These are phyloP conservation scores for Cheumatopsyche charites DNA, from an alignment of 1,140 invertebrate genomes.

Conservation along the genomic window DNA sequence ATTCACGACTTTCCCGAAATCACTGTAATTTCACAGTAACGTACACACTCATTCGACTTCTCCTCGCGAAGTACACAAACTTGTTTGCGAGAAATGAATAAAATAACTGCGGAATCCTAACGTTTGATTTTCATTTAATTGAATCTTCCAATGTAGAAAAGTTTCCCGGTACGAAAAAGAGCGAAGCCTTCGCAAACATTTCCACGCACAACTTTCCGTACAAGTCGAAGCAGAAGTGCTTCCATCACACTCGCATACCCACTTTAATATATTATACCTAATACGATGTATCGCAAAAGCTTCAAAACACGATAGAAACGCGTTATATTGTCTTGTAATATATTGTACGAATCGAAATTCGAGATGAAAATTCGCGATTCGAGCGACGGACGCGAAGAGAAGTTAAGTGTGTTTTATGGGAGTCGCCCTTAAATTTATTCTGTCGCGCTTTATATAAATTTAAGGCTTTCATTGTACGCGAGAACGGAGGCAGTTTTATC, in stretches of 20 bases:
- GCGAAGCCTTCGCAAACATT: background rate
- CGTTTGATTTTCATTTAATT: slow-evolving; percentile 19
- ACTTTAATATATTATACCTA: too few species aligned
- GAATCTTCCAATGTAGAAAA: background rate
- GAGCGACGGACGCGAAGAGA: background rate
- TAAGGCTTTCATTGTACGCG: background rate
- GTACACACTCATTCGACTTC: background rate
- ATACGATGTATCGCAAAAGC: too few species aligned
- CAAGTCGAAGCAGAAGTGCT: too few species aligned
- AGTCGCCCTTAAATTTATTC: background rate
- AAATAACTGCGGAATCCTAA: background rate
- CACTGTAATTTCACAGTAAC: too few species aligned
- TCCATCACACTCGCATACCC: too few species aligned
- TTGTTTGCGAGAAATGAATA: slow-evolving; percentile 3
- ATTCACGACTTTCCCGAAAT: too few species aligned
- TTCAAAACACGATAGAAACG: too few species aligned
- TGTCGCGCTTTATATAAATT: slow-evolving; percentile 20
- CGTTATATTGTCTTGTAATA: too few species aligned
- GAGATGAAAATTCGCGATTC: background rate
- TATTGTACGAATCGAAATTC: too few species aligned
- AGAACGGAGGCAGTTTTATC: too few species aligned
- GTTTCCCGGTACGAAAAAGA: background rate
- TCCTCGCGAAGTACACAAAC: background rate
- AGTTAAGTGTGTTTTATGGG: slow-evolving; percentile 15
- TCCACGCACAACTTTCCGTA: background rate